A percentile compares a stretch with the other conserved stretches of the same genome.
These are phyloP conservation scores for Eufriesea mexicana DNA, from an alignment of 1,140 invertebrate genomes.

Conservation along the genomic window DNA sequence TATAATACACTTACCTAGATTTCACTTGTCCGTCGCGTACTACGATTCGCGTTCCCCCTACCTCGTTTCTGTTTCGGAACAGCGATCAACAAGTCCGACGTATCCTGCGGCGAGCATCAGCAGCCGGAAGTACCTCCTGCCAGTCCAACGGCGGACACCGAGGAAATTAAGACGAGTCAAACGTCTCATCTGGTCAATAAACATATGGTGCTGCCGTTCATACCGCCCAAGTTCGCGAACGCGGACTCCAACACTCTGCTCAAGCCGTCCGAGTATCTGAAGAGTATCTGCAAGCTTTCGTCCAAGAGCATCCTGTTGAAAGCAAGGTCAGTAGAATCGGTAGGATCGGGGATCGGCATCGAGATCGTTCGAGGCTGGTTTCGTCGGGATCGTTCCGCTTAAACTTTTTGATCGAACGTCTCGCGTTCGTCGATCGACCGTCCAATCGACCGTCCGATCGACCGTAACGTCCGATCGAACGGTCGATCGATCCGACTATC, in stretches of 20 bases:
- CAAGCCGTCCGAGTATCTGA: slow-evolving; percentile 95
- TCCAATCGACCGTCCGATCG: no score
- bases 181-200: slow-evolving; percentile 88
- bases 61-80: slow-evolving; percentile 73
- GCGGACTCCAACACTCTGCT: slow-evolving; percentile 90
- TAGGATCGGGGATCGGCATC: background rate
- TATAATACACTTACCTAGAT: slow-evolving; percentile 83
- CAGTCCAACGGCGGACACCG: slow-evolving; percentile 75
- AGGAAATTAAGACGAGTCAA: slow-evolving; percentile 77
- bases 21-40: slow-evolving; percentile 76
- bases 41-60: slow-evolving; percentile 63
- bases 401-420: no score
- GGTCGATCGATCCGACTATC: background rate
- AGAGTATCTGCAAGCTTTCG: slow-evolving; percentile 87
- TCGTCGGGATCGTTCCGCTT: no score
- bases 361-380: no score
- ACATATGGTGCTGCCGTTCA: slow-evolving; percentile 92
- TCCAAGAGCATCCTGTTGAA: slow-evolving; percentile 77
- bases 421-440: no score
- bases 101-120: slow-evolving; percentile 71
- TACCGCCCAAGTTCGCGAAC: slow-evolving; percentile 92
- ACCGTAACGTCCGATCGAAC: no score
- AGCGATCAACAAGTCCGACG: slow-evolving; percentile 80
- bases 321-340: slow-evolving; percentile 76
- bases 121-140: slow-evolving; percentile 75